Conservation (phyloP, 2,797 vertebrate species). For the Pachyuromys duprasi region DNA sequence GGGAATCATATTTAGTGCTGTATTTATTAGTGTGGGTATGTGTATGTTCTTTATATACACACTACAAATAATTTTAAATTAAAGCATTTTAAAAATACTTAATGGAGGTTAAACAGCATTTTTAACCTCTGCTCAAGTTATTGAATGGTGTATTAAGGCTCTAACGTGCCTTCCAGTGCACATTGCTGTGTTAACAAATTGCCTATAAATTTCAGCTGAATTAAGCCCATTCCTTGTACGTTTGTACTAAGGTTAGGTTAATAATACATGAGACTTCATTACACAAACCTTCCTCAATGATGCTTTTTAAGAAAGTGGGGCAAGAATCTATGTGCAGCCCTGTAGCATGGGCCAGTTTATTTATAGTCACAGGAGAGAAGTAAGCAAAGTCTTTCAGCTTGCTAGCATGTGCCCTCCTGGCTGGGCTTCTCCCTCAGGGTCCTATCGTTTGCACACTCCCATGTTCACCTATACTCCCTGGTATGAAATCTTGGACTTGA, state of each 20-base stretch:
- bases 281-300: slow-evolving; percentile 77
- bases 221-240: slow-evolving; percentile 86
- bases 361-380: neutral
- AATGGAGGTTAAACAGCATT: slow-evolving; percentile 90
- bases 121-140: slow-evolving; percentile 90
- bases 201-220: slow-evolving; percentile 88
- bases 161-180: slow-evolving; percentile 88
- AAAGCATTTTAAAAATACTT: slow-evolving; percentile 89
- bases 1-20: slow-evolving; percentile 82
- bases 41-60: slow-evolving; percentile 78
- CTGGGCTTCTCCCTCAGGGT: accelerated
- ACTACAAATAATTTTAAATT: slow-evolving; percentile 90
- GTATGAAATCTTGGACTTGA: neutral
- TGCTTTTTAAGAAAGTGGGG: slow-evolving; percentile 76
- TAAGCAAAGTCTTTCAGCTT: neutral
- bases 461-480: accelerated
- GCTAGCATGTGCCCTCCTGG: accelerated
- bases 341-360: neutral
- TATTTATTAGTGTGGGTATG: slow-evolving; percentile 86
- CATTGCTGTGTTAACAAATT: slow-evolving; percentile 89
- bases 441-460: too few species aligned
- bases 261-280: slow-evolving; percentile 85
- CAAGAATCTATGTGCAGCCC: slow-evolving; percentile 11
- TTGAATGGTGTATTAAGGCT: slow-evolving; percentile 90
- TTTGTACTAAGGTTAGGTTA: slow-evolving; percentile 85